These are phyloP conservation scores for Liasis olivaceus DNA, from an alignment of 2,797 vertebrate genomes.

Conservation along the genomic window DNA sequence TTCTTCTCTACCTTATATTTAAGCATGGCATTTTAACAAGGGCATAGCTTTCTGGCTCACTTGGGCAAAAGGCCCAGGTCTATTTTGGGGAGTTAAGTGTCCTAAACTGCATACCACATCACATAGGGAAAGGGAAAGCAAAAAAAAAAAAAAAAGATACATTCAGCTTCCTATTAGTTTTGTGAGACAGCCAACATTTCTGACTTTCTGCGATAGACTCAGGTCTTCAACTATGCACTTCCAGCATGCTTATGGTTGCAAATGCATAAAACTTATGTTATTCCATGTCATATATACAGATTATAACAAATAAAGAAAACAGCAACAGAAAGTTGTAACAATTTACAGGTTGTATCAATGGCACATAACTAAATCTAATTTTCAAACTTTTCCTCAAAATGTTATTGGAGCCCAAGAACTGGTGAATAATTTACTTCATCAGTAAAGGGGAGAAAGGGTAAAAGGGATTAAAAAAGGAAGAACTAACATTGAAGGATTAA, in stretches of 20 bases:
- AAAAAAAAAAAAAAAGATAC: conserved; percentile 4
- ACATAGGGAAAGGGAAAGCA: conserved; percentile 43
- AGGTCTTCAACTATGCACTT: conserved; percentile 4
- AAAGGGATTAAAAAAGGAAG: too few species aligned
- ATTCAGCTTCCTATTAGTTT: conserved; percentile 57
- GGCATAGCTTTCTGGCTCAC: conserved; percentile 36
- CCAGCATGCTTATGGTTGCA: conserved; percentile 11
- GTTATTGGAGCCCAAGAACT: conserved; percentile 22
- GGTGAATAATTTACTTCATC: conserved; percentile 22
- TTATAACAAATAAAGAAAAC: neutral
- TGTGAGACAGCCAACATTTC: neutral
- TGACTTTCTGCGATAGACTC: conserved; percentile 31
- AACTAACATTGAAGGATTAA: too few species aligned
- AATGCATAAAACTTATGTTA: conserved; percentile 22
- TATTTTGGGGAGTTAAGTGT: conserved; percentile 55
- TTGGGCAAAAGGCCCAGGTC: conserved; percentile 44
- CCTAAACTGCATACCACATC: conserved; percentile 54
- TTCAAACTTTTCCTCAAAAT: neutral
- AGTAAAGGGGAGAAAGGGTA: too few species aligned
- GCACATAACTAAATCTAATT: neutral
- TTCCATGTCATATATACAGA: neutral
- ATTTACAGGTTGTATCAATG: conserved; percentile 21
- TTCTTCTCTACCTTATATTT: conserved; percentile 41
- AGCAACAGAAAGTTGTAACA: conserved; percentile 30
- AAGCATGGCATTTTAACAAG: conserved; percentile 57